Percentiles rank a stretch among this genome's conserved stretches.
Conservation (phyloP, 2,888 invertebrate species). For the Melikaiella ostensackeni region DNA sequence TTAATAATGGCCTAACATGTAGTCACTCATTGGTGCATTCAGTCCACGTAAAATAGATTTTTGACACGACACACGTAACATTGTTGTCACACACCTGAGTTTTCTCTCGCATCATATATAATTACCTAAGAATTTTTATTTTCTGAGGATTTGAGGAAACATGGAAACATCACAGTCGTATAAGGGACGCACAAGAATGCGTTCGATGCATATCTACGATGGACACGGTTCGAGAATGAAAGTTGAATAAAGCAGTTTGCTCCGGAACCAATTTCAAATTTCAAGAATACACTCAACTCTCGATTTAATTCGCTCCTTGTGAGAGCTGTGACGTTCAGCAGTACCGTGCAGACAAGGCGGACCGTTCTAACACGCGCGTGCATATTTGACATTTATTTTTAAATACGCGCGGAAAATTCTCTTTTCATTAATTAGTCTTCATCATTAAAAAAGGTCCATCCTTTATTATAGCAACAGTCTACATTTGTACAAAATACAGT, state of each 20-base stretch:
- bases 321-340: no score
- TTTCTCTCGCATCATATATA: conserved; percentile 25
- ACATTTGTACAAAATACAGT: no score
- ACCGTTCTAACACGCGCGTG: no score
- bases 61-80: not conserved
- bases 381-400: no score
- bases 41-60: conserved; percentile 29
- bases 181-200: conserved; percentile 41
- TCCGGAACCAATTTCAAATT: not conserved
- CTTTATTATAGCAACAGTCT: no score
- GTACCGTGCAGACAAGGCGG: no score
- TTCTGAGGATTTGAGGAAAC: conserved; percentile 40
- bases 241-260: not conserved
- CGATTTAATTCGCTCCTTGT: no score
- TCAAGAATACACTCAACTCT: no score
- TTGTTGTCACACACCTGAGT: conserved; percentile 1
- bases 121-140: conserved; percentile 26
- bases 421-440: no score
- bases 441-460: no score
- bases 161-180: conserved; percentile 47
- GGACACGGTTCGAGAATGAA: conserved; percentile 19
- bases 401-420: no score
- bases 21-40: conserved; percentile 36
- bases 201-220: conserved; percentile 30
- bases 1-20: not conserved